phyloP scores from a whole-genome alignment of 2,888 invertebrate genomes.

The Dyspetes luteomarginatus region DNA sequence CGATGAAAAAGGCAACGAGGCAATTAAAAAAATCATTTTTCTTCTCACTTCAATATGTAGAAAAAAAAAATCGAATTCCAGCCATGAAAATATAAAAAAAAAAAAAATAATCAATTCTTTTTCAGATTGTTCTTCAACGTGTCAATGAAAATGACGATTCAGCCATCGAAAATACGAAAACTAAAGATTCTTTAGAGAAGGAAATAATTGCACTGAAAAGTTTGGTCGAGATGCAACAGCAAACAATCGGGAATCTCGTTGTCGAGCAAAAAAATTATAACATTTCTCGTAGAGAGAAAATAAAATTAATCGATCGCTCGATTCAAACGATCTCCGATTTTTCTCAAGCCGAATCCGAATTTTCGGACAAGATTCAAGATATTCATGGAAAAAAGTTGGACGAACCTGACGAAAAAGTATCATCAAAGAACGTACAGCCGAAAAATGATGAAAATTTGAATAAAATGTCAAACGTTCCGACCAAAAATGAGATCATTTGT shows the following conservation, averaged over 20 bases:
- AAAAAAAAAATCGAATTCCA: background rate
- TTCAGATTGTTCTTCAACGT: conserved; percentile 58
- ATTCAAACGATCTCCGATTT: conserved; percentile 38
- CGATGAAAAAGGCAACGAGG: conserved; percentile 63
- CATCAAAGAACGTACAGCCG: background rate
- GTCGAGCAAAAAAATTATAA: conserved; percentile 36
- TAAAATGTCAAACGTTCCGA: background rate
- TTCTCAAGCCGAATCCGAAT: background rate
- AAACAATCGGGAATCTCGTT: conserved; percentile 49
- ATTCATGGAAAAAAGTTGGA: background rate
- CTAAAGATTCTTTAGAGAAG: conserved; percentile 16
- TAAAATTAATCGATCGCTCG: conserved; percentile 48
- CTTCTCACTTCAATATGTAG: background rate
- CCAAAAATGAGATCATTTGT: background rate
- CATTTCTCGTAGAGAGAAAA: conserved; percentile 11
- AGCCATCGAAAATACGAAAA: background rate
- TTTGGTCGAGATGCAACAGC: conserved; percentile 46
- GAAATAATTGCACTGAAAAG: conserved; percentile 48
- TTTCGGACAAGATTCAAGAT: background rate
- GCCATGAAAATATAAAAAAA: background rate
- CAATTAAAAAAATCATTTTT: conserved; percentile 1
- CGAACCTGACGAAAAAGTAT: background rate
- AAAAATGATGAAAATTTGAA: conserved; percentile 8
- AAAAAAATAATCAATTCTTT: background rate
- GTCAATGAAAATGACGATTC: conserved; percentile 22